Evolutionary conservation across 1,140 invertebrate genomes (phyloP), one percentile per base, ranked within the genome.

Genomic region (Brachionus manjavacas): DNA sequence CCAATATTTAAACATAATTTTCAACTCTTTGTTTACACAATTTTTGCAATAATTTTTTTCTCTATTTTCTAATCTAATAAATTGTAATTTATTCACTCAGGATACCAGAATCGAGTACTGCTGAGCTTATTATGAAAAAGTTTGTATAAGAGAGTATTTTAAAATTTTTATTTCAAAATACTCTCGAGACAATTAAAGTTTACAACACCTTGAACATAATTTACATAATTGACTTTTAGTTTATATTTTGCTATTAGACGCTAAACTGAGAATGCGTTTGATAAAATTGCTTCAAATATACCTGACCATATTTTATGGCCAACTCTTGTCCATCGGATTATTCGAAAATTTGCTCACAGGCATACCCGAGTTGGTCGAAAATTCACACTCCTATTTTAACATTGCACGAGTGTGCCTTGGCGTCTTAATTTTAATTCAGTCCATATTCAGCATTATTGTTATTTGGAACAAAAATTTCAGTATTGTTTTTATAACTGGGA

Each of bases 301-400:
- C 46, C 25, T 76, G 25, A 49, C 72, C 14, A 46, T 76, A 14
- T 76, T 76, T 12, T 76, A 76, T 49, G 72, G 72, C 4, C 72
- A 76, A 11, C 14, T 76, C 6, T 12, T 76, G 46, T 76, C 72
- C 6, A 76, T 76, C n/a, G 72, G 72, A 8, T 11, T 76, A 0
- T 76, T 49, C 46, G 72, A 76, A 76, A 76, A 76, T 28, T 49
- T 76, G 16, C 46, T 76, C 23, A 76, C 43, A 20, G 72, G 72
- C 11, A 76, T 76, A 25, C 72, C 72, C 9, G 72, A 76, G 25
- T 23, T 76, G 41, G 23, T 76, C 23, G 25, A 76, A 49, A 28
- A 76, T 49, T 49, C 72, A 11, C 39, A 49, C 14, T 76, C 72
- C 3, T 76, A 76, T 76, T 76, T 76, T 49, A 76, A 76, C n/a